These are phyloP conservation scores for Halcyon badia DNA, from an alignment of 2,797 vertebrate genomes.

Conservation along the genomic window DNA sequence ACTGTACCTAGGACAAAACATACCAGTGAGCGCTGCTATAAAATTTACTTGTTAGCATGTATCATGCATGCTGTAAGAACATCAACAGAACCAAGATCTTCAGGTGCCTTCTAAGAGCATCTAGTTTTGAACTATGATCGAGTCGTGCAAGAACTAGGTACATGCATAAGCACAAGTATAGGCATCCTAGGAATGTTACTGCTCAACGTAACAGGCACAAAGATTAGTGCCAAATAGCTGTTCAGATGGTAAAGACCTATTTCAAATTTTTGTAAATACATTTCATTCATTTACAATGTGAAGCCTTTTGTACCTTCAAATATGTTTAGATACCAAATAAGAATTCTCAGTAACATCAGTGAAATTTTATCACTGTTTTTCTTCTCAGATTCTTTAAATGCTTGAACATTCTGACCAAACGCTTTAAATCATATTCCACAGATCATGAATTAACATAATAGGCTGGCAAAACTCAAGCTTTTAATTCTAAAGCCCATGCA, in stretches of 20 bases:
- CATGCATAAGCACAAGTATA: neutral
- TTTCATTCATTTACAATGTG: neutral
- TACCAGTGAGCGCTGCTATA: neutral
- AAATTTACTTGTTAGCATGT: neutral
- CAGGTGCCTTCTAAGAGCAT: neutral
- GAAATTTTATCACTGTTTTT: neutral
- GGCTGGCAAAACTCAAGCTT: neutral
- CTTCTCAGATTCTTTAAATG: neutral
- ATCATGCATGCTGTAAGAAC: neutral
- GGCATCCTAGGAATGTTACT: slow-evolving; percentile 10
- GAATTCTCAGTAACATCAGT: neutral
- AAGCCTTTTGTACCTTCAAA: neutral
- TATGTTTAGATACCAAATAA: neutral
- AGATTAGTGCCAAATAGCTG: too few relatives aligned
- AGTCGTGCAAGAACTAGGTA: neutral
- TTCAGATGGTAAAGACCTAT: neutral
- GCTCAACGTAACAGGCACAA: neutral
- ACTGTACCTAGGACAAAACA: neutral
- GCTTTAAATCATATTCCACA: neutral
- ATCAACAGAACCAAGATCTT: neutral
- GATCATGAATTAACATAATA: neutral
- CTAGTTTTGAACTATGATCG: neutral
- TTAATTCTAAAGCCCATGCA: neutral
- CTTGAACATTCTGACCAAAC: neutral
- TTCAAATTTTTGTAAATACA: neutral